A percentile compares a stretch with the other conserved stretches of the same genome.
phyloP scores from a whole-genome alignment of 2,797 vertebrate genomes.

The Danio aesculapii region DNA sequence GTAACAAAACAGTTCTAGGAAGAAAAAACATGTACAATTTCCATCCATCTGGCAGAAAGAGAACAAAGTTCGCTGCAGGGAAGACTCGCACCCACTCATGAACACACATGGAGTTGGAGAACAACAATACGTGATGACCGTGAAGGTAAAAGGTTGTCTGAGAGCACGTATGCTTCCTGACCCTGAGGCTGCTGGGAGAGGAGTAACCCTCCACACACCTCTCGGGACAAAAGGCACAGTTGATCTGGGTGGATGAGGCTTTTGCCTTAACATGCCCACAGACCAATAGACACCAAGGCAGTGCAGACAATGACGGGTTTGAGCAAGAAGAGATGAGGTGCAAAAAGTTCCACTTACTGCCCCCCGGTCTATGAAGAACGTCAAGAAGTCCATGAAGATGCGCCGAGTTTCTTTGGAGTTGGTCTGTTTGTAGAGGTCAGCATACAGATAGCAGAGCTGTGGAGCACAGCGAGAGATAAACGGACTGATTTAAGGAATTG shows the following conservation, averaged over 20 bases:
- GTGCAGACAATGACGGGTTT: constrained; percentile 17
- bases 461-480: not conserved
- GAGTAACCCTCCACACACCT: constrained; percentile 32
- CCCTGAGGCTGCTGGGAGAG: constrained; percentile 39
- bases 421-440: constrained; percentile 94
- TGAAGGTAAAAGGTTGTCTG: constrained; percentile 22
- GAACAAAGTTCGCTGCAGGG: constrained; percentile 35
- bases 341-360: constrained; percentile 82
- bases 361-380: constrained; percentile 91
- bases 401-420: constrained; percentile 97
- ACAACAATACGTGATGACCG: constrained; percentile 24
- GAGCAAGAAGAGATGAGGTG: constrained; percentile 1
- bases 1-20: constrained; percentile 2
- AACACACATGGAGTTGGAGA: constrained; percentile 8
- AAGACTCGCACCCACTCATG: constrained; percentile 7
- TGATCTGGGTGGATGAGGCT: constrained; percentile 17
- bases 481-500: too few relatives aligned
- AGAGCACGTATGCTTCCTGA: constrained; percentile 31
- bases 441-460: constrained; percentile 94
- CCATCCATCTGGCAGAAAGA: constrained; percentile 8
- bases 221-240: constrained; percentile 17
- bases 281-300: constrained; percentile 10
- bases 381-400: constrained; percentile 91
- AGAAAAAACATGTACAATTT: not conserved
- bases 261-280: constrained; percentile 8